Evolutionary conservation across 2,888 invertebrate genomes (phyloP), one percentile per base, ranked within the genome.

Genomic region (Ephialtes manifestator): DNA sequence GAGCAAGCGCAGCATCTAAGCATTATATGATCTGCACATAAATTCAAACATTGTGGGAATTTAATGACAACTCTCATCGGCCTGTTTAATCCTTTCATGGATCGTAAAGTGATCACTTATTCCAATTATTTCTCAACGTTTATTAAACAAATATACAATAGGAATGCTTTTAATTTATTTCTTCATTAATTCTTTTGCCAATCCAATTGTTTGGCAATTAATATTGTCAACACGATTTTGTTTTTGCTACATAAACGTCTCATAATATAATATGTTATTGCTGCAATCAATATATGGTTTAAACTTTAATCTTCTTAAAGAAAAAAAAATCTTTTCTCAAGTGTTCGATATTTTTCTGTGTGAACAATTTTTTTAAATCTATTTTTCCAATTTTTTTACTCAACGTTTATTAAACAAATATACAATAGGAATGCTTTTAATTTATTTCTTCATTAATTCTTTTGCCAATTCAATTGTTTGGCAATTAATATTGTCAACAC

Each of bases 1-100:
- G n/a, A n/a, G 60, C 48, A 58, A 48, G 46, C 35, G 1, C 72
- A 24, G 11, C 72, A 55, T 75, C n/a, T 48, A 48, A 13, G 4
- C 48, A 31, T 31, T 60, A 28, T 75, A 75, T 48, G 48, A 75
- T 60, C 18, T 60, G 1, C 31, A 5, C 65, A 65, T 39, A 10
- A 39, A 43, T 20, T 39, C 20, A 39, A 65, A 43, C 20, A 65
- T 43, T 65, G 65, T 65, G 39, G 65, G 58, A 58, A 55, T 20
- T 58, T 28, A 28, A 58, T 28, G 58, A 58, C n/a, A 58, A 28
- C 28, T 58, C 28, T 58, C 58, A 58, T 58, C 58, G 58, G 13
- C 58, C 13, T 13, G 28, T 24, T 58, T 58, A 58, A 58, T 58
- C 28, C 7, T 58, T 58, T 28, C 28, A 55, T 20, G 53, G 18